phyloP scores from a whole-genome alignment of 2,888 invertebrate species.

The Anoncus sp. region DNA sequence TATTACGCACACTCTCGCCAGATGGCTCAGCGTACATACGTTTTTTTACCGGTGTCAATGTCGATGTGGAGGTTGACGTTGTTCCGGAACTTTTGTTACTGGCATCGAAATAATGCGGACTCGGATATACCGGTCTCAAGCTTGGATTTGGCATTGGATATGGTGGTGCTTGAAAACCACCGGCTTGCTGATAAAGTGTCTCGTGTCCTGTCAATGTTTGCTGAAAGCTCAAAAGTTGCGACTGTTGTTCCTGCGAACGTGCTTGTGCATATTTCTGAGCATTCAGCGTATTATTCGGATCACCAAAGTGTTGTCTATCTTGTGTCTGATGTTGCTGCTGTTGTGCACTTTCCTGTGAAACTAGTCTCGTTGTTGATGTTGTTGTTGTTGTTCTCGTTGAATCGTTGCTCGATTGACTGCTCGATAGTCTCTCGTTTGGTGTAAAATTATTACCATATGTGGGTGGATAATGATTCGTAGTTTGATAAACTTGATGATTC shows the following conservation, averaged over 20 bases:
- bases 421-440: conserved; percentile 57
- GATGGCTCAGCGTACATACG: conserved; percentile 78
- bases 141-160: conserved; percentile 78
- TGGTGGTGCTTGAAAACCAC: conserved; percentile 78
- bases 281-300: conserved; percentile 70
- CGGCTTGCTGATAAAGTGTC: conserved; percentile 76
- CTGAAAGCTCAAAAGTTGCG: conserved; percentile 76
- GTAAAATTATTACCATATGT: conserved; percentile 75
- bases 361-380: conserved; percentile 67
- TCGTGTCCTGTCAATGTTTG: conserved; percentile 78
- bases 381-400: conserved; percentile 69
- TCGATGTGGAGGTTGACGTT: conserved; percentile 66
- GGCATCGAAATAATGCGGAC: conserved; percentile 79
- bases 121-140: conserved; percentile 78
- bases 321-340: conserved; percentile 70
- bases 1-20: conserved; percentile 66
- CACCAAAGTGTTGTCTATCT: conserved; percentile 71
- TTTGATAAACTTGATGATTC: conserved; percentile 77
- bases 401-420: conserved; percentile 66
- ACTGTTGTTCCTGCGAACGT: conserved; percentile 75
- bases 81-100: conserved; percentile 70
- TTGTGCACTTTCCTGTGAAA: conserved; percentile 70
- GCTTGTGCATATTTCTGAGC: conserved; percentile 74
- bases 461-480: conserved; percentile 75
- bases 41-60: conserved; percentile 78